Evolutionary conservation across 2,113 vertebrate genomes (phyloP), one percentile per base, ranked within the genome.

Genomic region (Python bivittatus): DNA sequence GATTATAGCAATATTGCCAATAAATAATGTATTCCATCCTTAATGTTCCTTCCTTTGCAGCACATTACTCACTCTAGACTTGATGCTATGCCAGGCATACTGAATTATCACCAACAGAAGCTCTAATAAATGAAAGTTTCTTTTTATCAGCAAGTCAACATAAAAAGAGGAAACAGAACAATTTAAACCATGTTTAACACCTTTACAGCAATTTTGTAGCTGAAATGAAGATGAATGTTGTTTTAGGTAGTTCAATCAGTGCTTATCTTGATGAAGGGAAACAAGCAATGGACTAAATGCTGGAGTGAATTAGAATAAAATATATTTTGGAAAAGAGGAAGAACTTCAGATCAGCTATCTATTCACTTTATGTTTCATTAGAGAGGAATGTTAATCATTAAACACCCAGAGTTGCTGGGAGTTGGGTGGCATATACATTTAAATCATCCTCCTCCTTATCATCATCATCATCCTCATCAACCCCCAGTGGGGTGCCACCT

Each of bases 331-430:
- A 92, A 96, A 52, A 91, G 94, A 94, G 96, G 92, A 97, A 96
- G 90, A 95, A 91, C 96, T 96, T 90, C 97, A 97, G 97, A 97
- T 96, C 96, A 96, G 96, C 29, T 97, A 97, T 96, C 96, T 96
- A 98, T 95, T 86, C 95, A 93, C 96, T 97, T 97, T 97, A 96
- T 96, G 96, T 95, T 97, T 96, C 97, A 97, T 97, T 97, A 97
- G 96, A 97, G 96, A 96, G 97, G 97, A 97, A 97, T 95, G 97
- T 97, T 98, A 98, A 98, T 99, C 99, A 99, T 99, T 99, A 98
- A 99, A 79, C 42, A 22, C 33, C 33, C 33, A 79, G 20, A 79
- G 7, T 22, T 6, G 1, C 72, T 79, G 7, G 20, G 72, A 79
- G 17, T 79, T 8, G 17, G 42, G 22, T 79, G 72, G 72, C 17